Conservation (phyloP, 2,888 invertebrate species). For the Hymenopus coronatus region DNA sequence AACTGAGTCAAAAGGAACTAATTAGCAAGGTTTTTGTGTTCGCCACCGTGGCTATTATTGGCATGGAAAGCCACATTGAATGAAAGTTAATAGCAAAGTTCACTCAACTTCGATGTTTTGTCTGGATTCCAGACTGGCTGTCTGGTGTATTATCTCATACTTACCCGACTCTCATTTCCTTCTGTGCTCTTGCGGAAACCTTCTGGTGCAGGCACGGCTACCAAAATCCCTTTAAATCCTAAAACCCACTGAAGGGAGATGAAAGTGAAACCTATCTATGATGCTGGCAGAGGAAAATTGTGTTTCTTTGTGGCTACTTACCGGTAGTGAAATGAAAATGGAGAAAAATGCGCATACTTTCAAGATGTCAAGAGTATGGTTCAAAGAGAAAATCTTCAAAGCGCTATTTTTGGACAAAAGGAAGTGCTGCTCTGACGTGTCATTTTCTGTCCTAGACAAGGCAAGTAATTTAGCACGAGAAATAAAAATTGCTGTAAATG, state of each 20-base stretch:
- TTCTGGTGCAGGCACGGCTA: not conserved
- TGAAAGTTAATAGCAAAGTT: not conserved
- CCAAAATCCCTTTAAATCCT: not conserved
- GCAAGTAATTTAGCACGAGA: no score
- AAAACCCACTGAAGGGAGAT: not conserved
- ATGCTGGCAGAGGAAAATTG: not conserved
- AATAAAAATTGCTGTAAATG: no score
- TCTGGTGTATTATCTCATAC: not conserved
- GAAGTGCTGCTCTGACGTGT: no score
- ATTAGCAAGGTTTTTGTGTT: not conserved
- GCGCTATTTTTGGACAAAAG: not conserved
- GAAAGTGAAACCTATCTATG: not conserved
- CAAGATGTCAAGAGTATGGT: not conserved
- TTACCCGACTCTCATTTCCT: no score
- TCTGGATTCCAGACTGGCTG: not conserved
- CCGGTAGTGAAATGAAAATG: not conserved
- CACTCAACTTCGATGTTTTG: not conserved
- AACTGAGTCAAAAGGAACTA: not conserved
- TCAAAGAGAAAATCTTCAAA: not conserved
- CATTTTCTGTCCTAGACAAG: no score
- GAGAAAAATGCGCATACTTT: not conserved
- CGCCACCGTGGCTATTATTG: not conserved
- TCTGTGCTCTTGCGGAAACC: not conserved
- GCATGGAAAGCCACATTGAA: not conserved
- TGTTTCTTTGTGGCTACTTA: not conserved